phyloP scores from a whole-genome alignment of 2,113 vertebrate species.

The Alosa alosa region DNA sequence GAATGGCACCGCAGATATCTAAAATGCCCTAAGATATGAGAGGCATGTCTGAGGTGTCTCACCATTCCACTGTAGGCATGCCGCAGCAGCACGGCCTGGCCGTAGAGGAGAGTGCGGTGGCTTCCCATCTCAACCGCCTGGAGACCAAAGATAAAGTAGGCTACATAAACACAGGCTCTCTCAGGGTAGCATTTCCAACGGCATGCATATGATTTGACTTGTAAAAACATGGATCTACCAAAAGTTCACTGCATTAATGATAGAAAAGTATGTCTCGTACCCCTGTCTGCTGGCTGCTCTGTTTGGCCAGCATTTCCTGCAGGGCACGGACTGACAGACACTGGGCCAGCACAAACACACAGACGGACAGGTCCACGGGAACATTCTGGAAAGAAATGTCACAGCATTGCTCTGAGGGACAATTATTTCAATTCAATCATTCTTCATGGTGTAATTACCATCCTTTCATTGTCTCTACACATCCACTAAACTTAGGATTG shows the following conservation, averaged over 20 bases:
- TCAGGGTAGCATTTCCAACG: not conserved
- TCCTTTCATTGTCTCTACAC: not conserved
- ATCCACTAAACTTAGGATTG: not conserved
- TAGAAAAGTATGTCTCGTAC: slow-evolving; percentile 42
- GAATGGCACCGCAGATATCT: not conserved
- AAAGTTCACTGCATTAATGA: not conserved
- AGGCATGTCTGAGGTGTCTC: slow-evolving; percentile 45
- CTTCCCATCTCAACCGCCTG: slow-evolving; percentile 82
- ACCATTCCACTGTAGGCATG: slow-evolving; percentile 93
- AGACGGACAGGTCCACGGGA: slow-evolving; percentile 70
- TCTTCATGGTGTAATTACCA: not conserved
- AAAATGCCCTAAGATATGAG: not conserved
- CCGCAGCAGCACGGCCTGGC: slow-evolving; percentile 87
- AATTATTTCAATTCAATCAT: not conserved
- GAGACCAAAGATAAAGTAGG: not conserved
- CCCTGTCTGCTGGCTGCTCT: slow-evolving; percentile 50
- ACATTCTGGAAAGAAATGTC: slow-evolving; percentile 64
- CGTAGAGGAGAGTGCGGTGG: slow-evolving; percentile 88
- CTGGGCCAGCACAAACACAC: slow-evolving; percentile 67
- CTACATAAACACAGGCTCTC: not conserved
- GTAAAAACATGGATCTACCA: not conserved
- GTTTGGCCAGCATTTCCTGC: slow-evolving; percentile 68
- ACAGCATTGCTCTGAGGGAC: not conserved
- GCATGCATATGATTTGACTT: not conserved
- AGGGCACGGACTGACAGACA: slow-evolving; percentile 74